Conservation (phyloP, 2,797 vertebrate species). For the Peromyscus aztecus region DNA sequence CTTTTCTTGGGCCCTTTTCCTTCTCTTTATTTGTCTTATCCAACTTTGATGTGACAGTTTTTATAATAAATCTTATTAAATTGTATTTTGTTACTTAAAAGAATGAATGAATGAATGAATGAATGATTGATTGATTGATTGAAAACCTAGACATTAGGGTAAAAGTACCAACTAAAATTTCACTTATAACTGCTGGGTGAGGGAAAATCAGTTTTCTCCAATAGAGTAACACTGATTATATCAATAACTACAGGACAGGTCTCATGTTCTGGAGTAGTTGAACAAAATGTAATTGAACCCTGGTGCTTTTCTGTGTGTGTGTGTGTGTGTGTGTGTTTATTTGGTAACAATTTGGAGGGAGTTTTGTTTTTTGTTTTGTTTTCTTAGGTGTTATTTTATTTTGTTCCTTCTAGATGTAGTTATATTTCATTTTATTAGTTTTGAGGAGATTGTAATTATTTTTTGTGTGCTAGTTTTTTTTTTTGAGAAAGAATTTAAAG, state of each 20-base stretch:
- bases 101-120: neutral
- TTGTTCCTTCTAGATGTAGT: neutral
- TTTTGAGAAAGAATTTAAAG: neutral
- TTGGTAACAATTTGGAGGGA: too few species aligned
- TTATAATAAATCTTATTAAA: too few species aligned
- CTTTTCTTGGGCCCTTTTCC: too few species aligned
- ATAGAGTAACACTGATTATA: neutral
- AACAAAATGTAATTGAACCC: neutral
- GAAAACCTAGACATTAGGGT: neutral
- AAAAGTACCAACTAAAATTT: neutral
- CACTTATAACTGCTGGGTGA: neutral
- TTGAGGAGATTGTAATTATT: neutral
- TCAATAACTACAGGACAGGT: neutral
- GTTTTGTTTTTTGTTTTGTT: neutral
- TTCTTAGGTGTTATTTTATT: neutral
- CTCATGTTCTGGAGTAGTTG: neutral
- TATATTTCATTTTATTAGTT: neutral
- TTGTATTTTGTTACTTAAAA: too few species aligned
- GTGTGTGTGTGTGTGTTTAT: too few species aligned
- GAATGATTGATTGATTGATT: too few species aligned
- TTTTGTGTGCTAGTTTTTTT: neutral
- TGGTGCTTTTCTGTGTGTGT: neutral
- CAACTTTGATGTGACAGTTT: too few species aligned
- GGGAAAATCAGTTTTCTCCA: neutral
- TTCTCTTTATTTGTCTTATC: too few species aligned